phyloP scores from a whole-genome alignment of 2,797 vertebrate genomes.

The Poeciliopsis infans region DNA sequence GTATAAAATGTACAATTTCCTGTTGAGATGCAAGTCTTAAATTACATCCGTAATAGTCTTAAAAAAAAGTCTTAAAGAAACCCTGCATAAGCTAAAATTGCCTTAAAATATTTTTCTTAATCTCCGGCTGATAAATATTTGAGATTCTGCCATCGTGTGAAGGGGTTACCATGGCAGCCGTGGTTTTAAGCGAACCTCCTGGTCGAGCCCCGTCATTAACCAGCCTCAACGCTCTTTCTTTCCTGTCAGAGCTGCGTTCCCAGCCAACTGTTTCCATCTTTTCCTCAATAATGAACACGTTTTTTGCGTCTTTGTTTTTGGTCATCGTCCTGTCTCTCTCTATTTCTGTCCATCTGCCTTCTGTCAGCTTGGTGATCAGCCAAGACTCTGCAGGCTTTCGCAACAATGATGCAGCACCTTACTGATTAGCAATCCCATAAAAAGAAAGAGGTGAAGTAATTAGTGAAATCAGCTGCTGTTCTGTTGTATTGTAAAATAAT shows the following conservation, averaged over 20 bases:
- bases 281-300: conserved; percentile 37
- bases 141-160: conserved; percentile 14
- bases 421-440: conserved; percentile 35
- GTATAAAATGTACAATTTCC: too few relatives aligned
- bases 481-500: conserved; percentile 31
- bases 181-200: conserved; percentile 35
- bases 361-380: conserved; percentile 25
- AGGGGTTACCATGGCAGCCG: conserved; percentile 60
- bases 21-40: too few relatives aligned
- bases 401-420: conserved; percentile 20
- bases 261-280: conserved; percentile 20
- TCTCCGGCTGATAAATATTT: conserved; percentile 8
- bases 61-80: too few relatives aligned
- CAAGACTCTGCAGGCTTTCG: conserved; percentile 36
- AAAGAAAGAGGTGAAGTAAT: conserved; percentile 34
- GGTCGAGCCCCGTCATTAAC: conserved; percentile 40
- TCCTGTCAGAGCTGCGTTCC: conserved; percentile 23
- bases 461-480: conserved; percentile 33
- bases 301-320: conserved; percentile 20
- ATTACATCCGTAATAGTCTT: too few relatives aligned
- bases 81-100: background rate
- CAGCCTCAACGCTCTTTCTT: conserved; percentile 22
- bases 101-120: background rate
- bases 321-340: conserved; percentile 24
- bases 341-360: conserved; percentile 22